These are phyloP conservation scores for Chaetorhynchus papuensis DNA, from an alignment of 2,113 vertebrate genomes.

Conservation along the genomic window DNA sequence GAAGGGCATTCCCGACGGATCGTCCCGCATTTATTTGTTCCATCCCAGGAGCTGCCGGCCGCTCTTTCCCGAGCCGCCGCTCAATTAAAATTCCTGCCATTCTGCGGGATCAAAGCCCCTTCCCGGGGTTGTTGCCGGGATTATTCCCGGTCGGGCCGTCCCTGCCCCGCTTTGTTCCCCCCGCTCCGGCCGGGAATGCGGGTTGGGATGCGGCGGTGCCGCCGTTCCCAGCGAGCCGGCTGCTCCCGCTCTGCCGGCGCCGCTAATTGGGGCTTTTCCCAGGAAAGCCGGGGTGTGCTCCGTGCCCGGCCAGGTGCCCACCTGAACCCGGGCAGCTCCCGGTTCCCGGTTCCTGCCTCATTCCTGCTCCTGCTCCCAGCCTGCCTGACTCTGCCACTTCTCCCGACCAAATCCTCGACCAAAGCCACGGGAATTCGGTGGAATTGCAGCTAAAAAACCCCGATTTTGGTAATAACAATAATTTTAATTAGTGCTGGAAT, in stretches of 20 bases:
- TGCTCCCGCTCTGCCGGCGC: not conserved
- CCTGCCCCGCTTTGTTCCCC: not conserved
- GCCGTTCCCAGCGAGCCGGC: not conserved
- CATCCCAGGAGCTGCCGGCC: not conserved
- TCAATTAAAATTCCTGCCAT: not conserved
- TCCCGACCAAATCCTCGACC: fast-evolving
- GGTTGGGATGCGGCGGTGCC: not conserved
- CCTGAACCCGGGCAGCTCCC: not conserved
- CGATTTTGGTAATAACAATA: not conserved
- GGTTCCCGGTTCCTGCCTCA: fast-evolving
- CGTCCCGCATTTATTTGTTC: fast-evolving
- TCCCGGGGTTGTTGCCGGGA: too few species aligned
- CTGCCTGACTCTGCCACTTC: fast-evolving
- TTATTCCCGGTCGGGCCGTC: not conserved
- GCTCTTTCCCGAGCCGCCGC: fast-evolving
- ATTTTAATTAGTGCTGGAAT: not conserved
- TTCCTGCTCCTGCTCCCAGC: not conserved
- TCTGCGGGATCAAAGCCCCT: not conserved
- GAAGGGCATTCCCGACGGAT: not conserved
- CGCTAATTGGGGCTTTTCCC: not conserved
- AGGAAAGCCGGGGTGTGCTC: not conserved
- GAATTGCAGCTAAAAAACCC: not conserved
- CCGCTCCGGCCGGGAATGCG: not conserved
- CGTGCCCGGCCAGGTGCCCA: not conserved
- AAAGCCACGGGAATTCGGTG: not conserved